Percentiles rank a stretch among this genome's conserved stretches.
Conservation (phyloP, 1,140 invertebrate genomes). For the Calycopis cecrops region DNA sequence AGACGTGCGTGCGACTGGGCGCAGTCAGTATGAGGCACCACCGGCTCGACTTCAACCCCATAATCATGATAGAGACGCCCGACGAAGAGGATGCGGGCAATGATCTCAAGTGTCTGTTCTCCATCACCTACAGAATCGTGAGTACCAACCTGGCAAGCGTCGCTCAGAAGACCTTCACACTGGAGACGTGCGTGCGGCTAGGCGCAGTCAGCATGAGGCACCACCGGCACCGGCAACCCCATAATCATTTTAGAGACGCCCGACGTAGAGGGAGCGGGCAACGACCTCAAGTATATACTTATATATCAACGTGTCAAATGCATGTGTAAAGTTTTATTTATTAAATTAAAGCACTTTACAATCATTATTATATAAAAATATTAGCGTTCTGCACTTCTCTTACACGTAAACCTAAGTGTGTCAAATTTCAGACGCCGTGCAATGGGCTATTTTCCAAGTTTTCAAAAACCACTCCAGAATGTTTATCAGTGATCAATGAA, state of each 20-base stretch:
- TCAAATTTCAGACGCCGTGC: too few relatives aligned
- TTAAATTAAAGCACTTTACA: too few relatives aligned
- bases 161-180: slow-evolving; percentile 84
- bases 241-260: slow-evolving; percentile 83
- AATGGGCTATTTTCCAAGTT: too few relatives aligned
- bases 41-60: slow-evolving; percentile 61
- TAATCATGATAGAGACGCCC: slow-evolving; percentile 82
- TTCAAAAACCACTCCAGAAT: too few relatives aligned
- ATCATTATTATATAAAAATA: too few relatives aligned
- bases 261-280: slow-evolving; percentile 2
- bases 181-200: slow-evolving; percentile 80
- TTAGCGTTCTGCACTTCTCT: too few relatives aligned
- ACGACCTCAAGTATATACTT: slow-evolving; percentile 74
- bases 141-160: slow-evolving; percentile 57
- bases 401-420: too few relatives aligned
- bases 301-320: too few relatives aligned
- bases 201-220: slow-evolving; percentile 83
- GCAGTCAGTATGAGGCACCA: slow-evolving; percentile 81
- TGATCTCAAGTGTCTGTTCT: slow-evolving; percentile 78
- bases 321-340: too few relatives aligned
- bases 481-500: too few relatives aligned
- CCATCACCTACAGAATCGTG: slow-evolving; percentile 82
- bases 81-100: slow-evolving; percentile 1
- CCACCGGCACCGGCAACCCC: slow-evolving; percentile 63
- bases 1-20: slow-evolving; percentile 81